Evolutionary conservation across 2,797 vertebrate genomes (phyloP), one percentile per base, ranked within the genome.

Genomic region (Setipinna tenuifilis): DNA sequence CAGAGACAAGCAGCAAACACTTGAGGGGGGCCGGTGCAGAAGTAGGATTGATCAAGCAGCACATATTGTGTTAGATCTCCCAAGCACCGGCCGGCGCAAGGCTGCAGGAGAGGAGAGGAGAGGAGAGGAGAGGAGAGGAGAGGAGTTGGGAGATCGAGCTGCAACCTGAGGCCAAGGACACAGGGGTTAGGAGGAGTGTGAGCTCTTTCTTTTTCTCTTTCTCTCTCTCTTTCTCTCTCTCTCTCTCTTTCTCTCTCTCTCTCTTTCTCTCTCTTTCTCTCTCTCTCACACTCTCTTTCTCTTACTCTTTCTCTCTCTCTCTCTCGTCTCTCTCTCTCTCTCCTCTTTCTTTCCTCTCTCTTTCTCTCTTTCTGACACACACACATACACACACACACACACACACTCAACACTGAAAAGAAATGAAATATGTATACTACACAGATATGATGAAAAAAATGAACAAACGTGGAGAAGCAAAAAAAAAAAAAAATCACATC

Each of bases 1-100:
- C 83, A 61, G 86, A 80, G 28, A 25, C 82, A 85, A 90, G 90
- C 90, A 90, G 91, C 90, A 92, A 93, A 93, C 90, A 93, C 90
- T 87, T 82, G 88, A 23, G n/a, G 7, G n/a, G 7, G 88, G 88
- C 83, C 71, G 82, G 89, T 89, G 89, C 91, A 93, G 90, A 87
- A 10, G 88, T 2, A 50, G 84, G 91, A 93, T 91, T 92, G 91
- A 93, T 82, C 86, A 75, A 61, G 50, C 10, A 16, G 14, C 83
- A 31, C 31, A 83, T 71, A 71, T 19, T 48, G 83, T 58, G 83
- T 71, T 59, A 87, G 86, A 87, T 85, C 86, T 82, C 78, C 31
- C 21, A 68, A 82, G 65, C 19, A 82, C 54, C 82, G 31, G 57
- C 57, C 46, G 86, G 44, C 28, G 82, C 3, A 10, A 54, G 50